phyloP scores from a whole-genome alignment of 2,113 vertebrate species.

The Thunnus thynnus region DNA sequence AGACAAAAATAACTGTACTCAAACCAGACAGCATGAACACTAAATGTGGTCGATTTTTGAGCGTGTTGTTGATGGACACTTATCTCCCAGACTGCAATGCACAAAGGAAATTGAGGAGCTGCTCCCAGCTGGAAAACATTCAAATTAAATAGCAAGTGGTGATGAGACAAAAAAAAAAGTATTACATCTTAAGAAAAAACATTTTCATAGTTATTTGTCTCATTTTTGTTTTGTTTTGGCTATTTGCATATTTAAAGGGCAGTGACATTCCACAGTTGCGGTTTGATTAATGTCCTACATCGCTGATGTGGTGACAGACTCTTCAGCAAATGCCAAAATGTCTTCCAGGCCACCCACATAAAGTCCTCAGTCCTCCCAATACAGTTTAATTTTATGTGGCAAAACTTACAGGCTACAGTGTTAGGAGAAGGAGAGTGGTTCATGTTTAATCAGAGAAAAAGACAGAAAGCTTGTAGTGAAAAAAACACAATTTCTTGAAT shows the following conservation, averaged over 20 bases:
- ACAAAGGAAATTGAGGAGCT: conserved; percentile 8
- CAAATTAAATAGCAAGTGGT: neutral
- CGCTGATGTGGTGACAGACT: neutral
- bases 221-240: too few species aligned
- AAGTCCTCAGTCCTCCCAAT: neutral
- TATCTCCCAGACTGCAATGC: neutral
- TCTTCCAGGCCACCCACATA: conserved; percentile 2
- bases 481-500: neutral
- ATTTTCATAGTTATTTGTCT: too few species aligned
- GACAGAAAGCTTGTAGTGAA: neutral
- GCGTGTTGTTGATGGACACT: neutral
- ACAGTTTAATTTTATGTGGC: neutral
- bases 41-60: neutral
- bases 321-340: neutral
- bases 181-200: too few species aligned
- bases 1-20: neutral
- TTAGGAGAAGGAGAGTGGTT: neutral
- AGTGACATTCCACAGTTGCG: too few species aligned
- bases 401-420: neutral
- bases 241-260: too few species aligned
- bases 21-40: neutral
- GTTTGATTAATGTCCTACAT: neutral
- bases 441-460: neutral
- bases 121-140: neutral
- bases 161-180: too few species aligned